Conservation (phyloP, 2,888 invertebrate species). For the Eulithis testata region DNA sequence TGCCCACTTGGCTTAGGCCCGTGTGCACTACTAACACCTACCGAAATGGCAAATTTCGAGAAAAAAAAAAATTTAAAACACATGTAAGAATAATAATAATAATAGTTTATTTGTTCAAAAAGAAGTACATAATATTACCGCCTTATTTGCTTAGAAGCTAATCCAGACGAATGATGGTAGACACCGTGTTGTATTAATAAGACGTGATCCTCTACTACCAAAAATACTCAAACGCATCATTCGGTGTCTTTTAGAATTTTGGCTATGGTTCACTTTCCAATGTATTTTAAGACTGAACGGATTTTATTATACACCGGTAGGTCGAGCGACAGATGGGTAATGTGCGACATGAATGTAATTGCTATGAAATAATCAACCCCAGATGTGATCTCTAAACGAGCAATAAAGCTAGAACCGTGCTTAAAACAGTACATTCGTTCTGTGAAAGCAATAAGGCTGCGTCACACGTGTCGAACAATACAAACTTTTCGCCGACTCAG, state of each 20-base stretch:
- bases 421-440: background rate
- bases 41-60: no score
- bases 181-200: background rate
- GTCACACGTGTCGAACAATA: constrained; percentile 9
- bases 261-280: background rate
- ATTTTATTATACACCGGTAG: background rate
- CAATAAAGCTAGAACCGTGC: background rate
- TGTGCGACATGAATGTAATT: background rate
- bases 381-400: background rate
- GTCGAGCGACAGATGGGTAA: background rate
- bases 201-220: background rate
- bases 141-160: constrained; percentile 1
- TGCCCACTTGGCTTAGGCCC: no score
- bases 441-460: constrained; percentile 10
- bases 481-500: constrained; percentile 9
- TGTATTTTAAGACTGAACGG: background rate
- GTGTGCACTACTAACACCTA: no score
- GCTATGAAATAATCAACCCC: background rate
- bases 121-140: no score
- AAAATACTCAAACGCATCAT: background rate
- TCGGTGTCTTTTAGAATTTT: background rate
- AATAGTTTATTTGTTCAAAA: no score
- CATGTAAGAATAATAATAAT: no score
- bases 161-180: constrained; percentile 1
- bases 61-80: no score